Conservation (phyloP, 2,113 vertebrate species). For the Sarotherodon lohbergeri region DNA sequence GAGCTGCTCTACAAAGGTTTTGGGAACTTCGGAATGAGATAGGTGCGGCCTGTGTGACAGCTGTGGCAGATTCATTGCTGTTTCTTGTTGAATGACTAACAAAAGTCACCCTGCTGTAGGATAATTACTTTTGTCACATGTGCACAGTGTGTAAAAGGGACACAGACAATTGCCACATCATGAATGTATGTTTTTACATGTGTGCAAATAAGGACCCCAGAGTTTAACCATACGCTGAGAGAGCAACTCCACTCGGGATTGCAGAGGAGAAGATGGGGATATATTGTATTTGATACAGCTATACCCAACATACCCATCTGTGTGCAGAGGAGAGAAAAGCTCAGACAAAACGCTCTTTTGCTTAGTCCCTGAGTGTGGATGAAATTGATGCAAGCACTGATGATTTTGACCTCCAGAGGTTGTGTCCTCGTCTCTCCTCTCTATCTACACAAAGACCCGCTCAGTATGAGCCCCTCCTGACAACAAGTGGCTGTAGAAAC, state of each 20-base stretch:
- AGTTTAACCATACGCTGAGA: neutral
- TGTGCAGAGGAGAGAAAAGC: neutral
- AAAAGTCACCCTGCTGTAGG: neutral
- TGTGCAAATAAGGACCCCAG: neutral
- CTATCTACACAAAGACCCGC: neutral
- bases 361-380: neutral
- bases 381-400: neutral
- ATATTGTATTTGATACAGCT: neutral
- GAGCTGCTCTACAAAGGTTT: neutral
- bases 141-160: neutral
- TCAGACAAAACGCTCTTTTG: neutral
- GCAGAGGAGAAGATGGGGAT: neutral
- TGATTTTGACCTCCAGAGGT: neutral
- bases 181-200: neutral
- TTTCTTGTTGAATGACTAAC: neutral
- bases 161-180: neutral
- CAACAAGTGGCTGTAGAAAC: conserved; percentile 33
- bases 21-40: neutral
- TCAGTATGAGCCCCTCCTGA: neutral
- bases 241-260: neutral
- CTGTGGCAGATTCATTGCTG: neutral
- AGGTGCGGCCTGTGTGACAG: neutral
- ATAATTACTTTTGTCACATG: accelerated
- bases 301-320: neutral
- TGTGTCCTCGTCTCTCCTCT: neutral